Conservation (phyloP, 2,113 vertebrate genomes). For the Microcebus ravelobensis region DNA sequence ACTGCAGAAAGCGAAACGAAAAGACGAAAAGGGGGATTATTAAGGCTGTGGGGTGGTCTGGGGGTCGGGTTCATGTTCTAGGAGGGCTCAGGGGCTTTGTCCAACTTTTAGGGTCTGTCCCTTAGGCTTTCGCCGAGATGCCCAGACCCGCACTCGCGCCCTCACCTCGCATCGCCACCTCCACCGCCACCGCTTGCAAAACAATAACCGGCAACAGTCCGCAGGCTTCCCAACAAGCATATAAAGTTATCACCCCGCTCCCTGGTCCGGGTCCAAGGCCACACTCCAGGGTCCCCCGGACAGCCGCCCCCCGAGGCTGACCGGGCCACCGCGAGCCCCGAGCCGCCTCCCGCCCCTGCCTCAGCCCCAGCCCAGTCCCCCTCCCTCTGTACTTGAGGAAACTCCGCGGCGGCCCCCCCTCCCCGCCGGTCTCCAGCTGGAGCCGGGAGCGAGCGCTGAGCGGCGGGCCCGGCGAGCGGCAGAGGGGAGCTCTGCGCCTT, state of each 20-base stretch:
- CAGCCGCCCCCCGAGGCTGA: slow-evolving; percentile 30
- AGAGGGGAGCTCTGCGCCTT: slow-evolving; percentile 65
- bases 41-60: not conserved
- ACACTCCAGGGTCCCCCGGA: not conserved
- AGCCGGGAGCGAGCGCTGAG: slow-evolving; percentile 48
- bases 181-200: slow-evolving; percentile 47
- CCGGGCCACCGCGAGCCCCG: not conserved
- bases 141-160: slow-evolving; percentile 1
- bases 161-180: not conserved
- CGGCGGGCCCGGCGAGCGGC: slow-evolving; percentile 48
- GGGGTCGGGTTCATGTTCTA: slow-evolving; percentile 18
- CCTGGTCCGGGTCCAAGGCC: slow-evolving; percentile 27
- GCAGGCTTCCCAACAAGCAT: not conserved
- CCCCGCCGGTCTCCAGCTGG: slow-evolving; percentile 67
- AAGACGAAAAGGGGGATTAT: not conserved
- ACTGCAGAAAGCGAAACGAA: slow-evolving; percentile 78
- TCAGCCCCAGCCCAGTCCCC: slow-evolving; percentile 32
- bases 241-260: slow-evolving; percentile 67
- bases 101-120: slow-evolving; percentile 63
- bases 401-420: slow-evolving; percentile 62
- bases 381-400: slow-evolving; percentile 62
- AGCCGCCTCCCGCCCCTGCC: slow-evolving; percentile 16
- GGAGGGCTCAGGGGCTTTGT: slow-evolving; percentile 35
- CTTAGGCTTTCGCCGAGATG: not conserved
- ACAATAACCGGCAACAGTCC: slow-evolving; percentile 55